Conservation (phyloP, 2,113 vertebrate genomes). For the Ceratotherium simum region DNA sequence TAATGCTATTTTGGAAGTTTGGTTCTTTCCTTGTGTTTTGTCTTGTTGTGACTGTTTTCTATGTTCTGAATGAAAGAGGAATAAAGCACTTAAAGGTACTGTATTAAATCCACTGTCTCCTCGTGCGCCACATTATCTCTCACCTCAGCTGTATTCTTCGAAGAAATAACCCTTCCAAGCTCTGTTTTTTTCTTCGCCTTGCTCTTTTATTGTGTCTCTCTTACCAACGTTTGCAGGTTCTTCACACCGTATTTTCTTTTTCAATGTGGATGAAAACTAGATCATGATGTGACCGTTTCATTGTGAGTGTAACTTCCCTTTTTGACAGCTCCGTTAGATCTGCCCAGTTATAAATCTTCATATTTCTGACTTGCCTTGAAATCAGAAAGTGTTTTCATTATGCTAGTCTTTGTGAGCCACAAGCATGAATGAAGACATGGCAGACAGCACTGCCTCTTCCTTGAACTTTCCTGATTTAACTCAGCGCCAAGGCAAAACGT, state of each 20-base stretch:
- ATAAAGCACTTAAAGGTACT: neutral
- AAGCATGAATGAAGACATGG: conserved; percentile 11
- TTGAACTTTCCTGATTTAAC: conserved; percentile 1
- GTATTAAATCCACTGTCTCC: neutral
- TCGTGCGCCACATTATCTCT: neutral
- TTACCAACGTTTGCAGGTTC: conserved; percentile 55
- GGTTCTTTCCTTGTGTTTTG: conserved; percentile 62
- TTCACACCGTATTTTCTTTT: neutral
- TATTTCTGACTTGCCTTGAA: conserved; percentile 65
- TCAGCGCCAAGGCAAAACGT: neutral
- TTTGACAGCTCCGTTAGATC: conserved; percentile 56
- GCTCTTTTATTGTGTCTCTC: conserved; percentile 61
- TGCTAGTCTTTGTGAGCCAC: conserved; percentile 46
- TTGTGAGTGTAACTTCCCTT: conserved; percentile 57
- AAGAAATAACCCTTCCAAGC: conserved; percentile 37
- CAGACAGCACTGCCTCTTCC: neutral
- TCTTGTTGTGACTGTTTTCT: conserved; percentile 62
- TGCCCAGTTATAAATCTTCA: conserved; percentile 60
- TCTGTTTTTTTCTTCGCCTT: conserved; percentile 23
- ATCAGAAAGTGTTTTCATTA: conserved; percentile 50
- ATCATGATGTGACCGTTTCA: conserved; percentile 9
- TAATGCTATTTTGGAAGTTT: conserved; percentile 80
- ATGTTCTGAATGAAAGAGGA: conserved; percentile 34
- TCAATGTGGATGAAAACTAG: conserved; percentile 37
- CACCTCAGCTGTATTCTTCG: neutral